A percentile compares a stretch with the other conserved stretches of the same genome.
These are phyloP conservation scores for Hypotaenidia okinawae DNA, from an alignment of 2,797 vertebrate species.

Conservation along the genomic window DNA sequence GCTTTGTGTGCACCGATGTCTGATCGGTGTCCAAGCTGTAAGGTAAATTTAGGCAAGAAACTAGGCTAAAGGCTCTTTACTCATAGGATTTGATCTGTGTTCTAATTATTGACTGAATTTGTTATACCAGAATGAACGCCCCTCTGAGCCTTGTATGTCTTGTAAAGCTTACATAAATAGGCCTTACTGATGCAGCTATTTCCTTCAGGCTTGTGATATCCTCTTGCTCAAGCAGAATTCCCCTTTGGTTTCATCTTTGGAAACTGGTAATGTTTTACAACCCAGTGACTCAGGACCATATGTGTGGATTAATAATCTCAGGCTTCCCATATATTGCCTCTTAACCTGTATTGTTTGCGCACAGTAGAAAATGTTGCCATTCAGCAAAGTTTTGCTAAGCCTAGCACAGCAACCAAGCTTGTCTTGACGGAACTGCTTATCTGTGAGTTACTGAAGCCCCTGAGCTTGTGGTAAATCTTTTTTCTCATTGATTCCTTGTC, in stretches of 20 bases:
- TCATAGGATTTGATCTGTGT: not conserved
- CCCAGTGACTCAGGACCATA: constrained; percentile 64
- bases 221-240: constrained; percentile 54
- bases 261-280: constrained; percentile 51
- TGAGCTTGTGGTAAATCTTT: not conserved
- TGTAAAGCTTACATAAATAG: constrained; percentile 58
- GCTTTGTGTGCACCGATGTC: not conserved
- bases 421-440: not conserved
- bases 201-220: constrained; percentile 49
- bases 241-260: constrained; percentile 51
- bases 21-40: not conserved
- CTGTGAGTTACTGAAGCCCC: not conserved
- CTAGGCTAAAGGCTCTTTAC: not conserved
- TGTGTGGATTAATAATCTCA: constrained; percentile 39
- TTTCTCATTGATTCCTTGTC: not conserved
- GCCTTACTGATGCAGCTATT: constrained; percentile 5
- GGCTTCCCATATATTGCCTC: constrained; percentile 23
- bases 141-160: not conserved
- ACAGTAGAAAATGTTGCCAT: constrained; percentile 45
- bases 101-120: not conserved
- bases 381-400: constrained; percentile 42
- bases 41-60: not conserved
- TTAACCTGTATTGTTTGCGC: constrained; percentile 59
- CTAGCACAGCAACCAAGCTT: not conserved
- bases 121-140: not conserved